phyloP scores from a whole-genome alignment of 2,888 invertebrate genomes.

The Drosophila demipolita region DNA sequence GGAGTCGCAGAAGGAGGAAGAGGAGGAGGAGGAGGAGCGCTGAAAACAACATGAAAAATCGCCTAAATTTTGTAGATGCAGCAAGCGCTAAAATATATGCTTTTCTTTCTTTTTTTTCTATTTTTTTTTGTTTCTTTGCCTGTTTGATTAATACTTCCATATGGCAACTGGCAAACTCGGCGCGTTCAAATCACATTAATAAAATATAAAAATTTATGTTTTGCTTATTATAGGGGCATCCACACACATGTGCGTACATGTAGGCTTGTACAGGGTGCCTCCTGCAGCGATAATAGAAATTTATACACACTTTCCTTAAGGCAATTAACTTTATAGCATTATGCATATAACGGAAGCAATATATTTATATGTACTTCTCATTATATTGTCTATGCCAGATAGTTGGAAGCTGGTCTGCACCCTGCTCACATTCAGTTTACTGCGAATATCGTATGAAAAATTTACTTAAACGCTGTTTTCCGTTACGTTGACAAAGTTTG shows the following conservation, averaged over 20 bases:
- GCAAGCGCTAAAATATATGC: slow-evolving; percentile 55
- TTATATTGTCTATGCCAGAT: not conserved
- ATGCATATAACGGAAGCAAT: not conserved
- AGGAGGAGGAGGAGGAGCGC: slow-evolving; percentile 3
- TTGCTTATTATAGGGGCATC: slow-evolving; percentile 65
- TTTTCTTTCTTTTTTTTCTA: slow-evolving; percentile 36
- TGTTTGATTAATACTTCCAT: slow-evolving; percentile 76
- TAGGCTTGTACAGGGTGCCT: slow-evolving; percentile 50
- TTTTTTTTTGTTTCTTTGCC: slow-evolving; percentile 23
- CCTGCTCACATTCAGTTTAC: slow-evolving; percentile 23
- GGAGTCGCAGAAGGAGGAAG: not conserved
- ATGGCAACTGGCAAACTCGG: slow-evolving; percentile 73
- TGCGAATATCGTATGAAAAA: slow-evolving; percentile 65
- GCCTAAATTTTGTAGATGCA: slow-evolving; percentile 73
- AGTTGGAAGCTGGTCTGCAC: slow-evolving; percentile 22
- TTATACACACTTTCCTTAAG: not conserved
- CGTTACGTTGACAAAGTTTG: slow-evolving; percentile 79
- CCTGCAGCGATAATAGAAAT: not conserved
- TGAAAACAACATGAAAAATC: slow-evolving; percentile 70
- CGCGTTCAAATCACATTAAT: slow-evolving; percentile 77
- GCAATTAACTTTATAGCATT: slow-evolving; percentile 25
- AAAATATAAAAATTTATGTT: slow-evolving; percentile 80
- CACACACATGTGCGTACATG: not conserved
- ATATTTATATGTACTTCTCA: not conserved
- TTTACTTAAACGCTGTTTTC: slow-evolving; percentile 80